These are phyloP conservation scores for Corythucha ciliata DNA, from an alignment of 2,888 invertebrate genomes.

Conservation along the genomic window DNA sequence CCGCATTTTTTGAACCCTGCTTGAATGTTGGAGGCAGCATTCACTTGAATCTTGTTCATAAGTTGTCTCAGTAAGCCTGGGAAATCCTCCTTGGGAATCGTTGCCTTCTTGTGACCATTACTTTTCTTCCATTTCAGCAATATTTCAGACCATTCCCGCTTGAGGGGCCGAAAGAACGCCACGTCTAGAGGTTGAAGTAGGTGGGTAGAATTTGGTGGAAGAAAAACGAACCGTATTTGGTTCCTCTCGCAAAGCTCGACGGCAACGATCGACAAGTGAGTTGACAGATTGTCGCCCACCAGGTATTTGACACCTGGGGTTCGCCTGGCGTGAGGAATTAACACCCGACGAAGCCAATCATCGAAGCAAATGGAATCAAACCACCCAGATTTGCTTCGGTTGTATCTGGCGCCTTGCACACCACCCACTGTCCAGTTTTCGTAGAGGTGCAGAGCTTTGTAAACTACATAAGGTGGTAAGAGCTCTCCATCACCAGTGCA, in stretches of 20 bases:
- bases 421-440: conserved; percentile 41
- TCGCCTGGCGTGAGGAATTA: conserved; percentile 32
- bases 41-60: too few species aligned
- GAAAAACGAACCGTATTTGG: conserved; percentile 36
- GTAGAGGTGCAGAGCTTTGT: conserved; percentile 41
- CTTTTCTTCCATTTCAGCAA: conserved; percentile 21
- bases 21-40: too few species aligned
- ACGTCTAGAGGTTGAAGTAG: conserved; percentile 35
- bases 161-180: conserved; percentile 33
- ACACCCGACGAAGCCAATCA: conserved; percentile 39
- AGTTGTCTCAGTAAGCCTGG: conserved; percentile 23
- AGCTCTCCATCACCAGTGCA: conserved; percentile 39
- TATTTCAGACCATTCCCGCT: conserved; percentile 30
- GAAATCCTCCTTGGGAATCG: conserved; percentile 25
- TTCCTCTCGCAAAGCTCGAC: conserved; percentile 25
- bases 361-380: conserved; percentile 39
- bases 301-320: conserved; percentile 20
- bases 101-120: neutral
- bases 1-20: too few species aligned
- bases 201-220: conserved; percentile 35
- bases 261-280: conserved; percentile 24
- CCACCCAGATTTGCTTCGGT: conserved; percentile 40
- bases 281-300: conserved; percentile 28
- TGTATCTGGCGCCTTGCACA: conserved; percentile 39
- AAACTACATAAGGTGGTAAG: conserved; percentile 41